These are phyloP conservation scores for Saccostrea echinata DNA, from an alignment of 1,140 invertebrate species.

Conservation along the genomic window DNA sequence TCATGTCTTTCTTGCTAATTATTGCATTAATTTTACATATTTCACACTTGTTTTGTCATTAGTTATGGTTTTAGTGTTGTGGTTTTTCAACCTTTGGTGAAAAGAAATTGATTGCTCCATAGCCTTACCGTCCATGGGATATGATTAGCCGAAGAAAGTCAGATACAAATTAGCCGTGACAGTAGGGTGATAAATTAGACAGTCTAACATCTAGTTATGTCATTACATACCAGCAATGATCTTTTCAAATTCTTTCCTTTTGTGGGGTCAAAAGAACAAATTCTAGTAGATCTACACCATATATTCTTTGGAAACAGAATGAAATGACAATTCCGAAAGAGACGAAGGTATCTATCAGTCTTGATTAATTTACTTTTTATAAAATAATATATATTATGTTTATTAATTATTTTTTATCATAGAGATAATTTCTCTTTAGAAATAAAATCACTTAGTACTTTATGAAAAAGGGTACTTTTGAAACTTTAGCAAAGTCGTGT, in stretches of 20 bases:
- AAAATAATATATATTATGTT: no score
- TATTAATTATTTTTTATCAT: no score
- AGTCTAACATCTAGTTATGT: neutral
- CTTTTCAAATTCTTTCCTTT: neutral
- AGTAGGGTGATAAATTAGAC: slow-evolving; percentile 11
- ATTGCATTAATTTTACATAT: slow-evolving; percentile 25
- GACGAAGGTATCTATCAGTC: no score
- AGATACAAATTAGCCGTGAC: neutral
- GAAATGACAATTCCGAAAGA: no score
- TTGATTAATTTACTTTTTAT: no score
- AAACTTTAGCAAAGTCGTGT: no score
- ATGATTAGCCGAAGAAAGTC: slow-evolving; percentile 12
- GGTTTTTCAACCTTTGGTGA: slow-evolving; percentile 31
- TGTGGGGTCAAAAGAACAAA: neutral
- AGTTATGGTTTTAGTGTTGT: neutral
- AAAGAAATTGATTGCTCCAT: slow-evolving; percentile 22
- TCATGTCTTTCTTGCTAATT: neutral
- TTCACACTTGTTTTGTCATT: slow-evolving; percentile 24
- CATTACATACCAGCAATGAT: neutral
- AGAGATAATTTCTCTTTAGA: no score
- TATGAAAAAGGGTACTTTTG: no score
- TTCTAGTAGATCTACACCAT: no score
- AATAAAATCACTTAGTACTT: no score
- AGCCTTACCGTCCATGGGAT: neutral
- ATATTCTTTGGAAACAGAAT: no score